Percentiles rank a stretch among this genome's conserved stretches.
Conservation (phyloP, 2,888 invertebrate genomes). For the Aphrophora alni region DNA sequence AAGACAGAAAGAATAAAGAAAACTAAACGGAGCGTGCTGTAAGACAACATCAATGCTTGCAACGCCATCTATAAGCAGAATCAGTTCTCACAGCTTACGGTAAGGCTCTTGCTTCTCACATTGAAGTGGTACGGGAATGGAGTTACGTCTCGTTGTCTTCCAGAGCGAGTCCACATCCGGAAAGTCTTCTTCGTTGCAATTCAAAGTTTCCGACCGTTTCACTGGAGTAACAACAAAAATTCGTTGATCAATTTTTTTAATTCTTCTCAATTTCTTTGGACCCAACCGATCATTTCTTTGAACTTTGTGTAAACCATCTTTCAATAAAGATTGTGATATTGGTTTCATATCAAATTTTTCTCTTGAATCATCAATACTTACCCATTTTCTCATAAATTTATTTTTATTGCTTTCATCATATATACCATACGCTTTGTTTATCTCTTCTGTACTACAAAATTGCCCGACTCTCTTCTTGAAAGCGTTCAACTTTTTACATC, state of each 20-base stretch:
- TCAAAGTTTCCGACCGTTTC: slow-evolving; percentile 31
- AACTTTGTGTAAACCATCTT: slow-evolving; percentile 34
- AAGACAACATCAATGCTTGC: slow-evolving; percentile 45
- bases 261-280: slow-evolving; percentile 46
- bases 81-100: slow-evolving; percentile 53
- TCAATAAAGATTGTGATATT: not conserved
- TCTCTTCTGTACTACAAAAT: slow-evolving; percentile 45
- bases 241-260: slow-evolving; percentile 49
- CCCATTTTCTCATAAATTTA: slow-evolving; percentile 25
- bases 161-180: not conserved
- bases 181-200: slow-evolving; percentile 15
- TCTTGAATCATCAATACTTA: slow-evolving; percentile 30
- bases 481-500: slow-evolving; percentile 31
- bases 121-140: slow-evolving; percentile 38
- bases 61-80: slow-evolving; percentile 49
- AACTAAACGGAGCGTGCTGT: slow-evolving; percentile 30
- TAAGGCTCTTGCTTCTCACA: slow-evolving; percentile 39
- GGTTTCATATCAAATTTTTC: not conserved
- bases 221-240: slow-evolving; percentile 48
- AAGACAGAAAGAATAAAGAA: not conserved
- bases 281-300: slow-evolving; percentile 31
- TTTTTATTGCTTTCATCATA: slow-evolving; percentile 23
- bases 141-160: slow-evolving; percentile 33
- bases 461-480: slow-evolving; percentile 36
- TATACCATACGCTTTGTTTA: slow-evolving; percentile 42